Evolutionary conservation across 2,113 vertebrate genomes (phyloP), one percentile per base, ranked within the genome.

Genomic region (Dunckerocampus dactyliophorus): DNA sequence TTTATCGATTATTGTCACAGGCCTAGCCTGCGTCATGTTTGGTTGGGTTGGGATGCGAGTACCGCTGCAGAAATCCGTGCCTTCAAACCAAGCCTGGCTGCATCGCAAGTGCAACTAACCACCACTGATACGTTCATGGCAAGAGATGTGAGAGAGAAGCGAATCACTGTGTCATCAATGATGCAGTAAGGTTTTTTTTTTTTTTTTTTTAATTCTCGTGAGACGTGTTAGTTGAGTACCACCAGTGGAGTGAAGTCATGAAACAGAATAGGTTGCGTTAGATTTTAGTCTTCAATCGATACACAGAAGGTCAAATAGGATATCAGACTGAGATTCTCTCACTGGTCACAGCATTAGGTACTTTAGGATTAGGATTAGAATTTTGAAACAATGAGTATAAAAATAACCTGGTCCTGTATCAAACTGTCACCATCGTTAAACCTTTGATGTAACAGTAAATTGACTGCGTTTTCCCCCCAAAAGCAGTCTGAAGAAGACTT

Each of bases 31-130:
- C 5, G 24, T 28, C 24, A 28, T 28, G 24, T 28, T 28, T 28
- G 24, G 5, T 28, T 28, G 2, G 24, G 24, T 28, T 28, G 5
- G 24, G 24, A 28, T 28, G 24, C 5, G 24, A 28, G 24, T 5
- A 28, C 24, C 5, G 24, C 24, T 28, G 24, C 24, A 28, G 24
- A 2, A 28, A 28, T 28, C 24, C 3, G 24, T 28, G 24, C 24
- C 31, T 64, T 74, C 65, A 63, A 64, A 71, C 62, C 52, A 54
- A 20, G 45, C 79, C 50, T 65, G 55, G 61, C 65, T 72, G 70
- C 77, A 62, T 82, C 73, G 77, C 65, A 81, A 77, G 80, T 71
- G 69, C 80, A 69, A 72, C 67, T 63, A 80, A 67, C 76, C 76
- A 65, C 58, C 53, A 51, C 75, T 39, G 37, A 63, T 82, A 58